Base-by-base conservation (phyloP, 2,888 invertebrate species). In the Operophtera brumata region DNA sequence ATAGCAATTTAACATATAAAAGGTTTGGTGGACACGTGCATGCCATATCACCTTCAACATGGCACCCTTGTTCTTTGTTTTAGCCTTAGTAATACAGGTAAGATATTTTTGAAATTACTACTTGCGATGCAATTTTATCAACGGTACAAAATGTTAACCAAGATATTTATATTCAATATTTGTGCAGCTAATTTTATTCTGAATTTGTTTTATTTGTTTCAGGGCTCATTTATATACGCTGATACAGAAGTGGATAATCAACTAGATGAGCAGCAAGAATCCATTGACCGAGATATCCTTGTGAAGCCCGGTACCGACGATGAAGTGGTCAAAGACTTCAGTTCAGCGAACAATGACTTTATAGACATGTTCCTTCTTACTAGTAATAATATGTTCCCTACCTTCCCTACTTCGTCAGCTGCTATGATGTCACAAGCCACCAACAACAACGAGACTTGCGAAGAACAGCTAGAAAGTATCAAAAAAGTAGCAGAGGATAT, bases 71-170 rank as follows among this genome's bases (percentile, higher is more conserved):
- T 78, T 78, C 73, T 67, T 86, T 65, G 65, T 83, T 64, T 61
- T 88, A 67, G 80, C 77, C 53, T 66, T 87, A 65, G 64, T 83
- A 39, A 65, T 83, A 55, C 86, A 87, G 87, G 88, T 87, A 82
- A 81, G 46, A 54, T 52, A 51, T 41, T 52, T 46, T 37, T 46
- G 47, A 35, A 36, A 37, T 13, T 42, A 39, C 25, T 42, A 39
- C 25, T 54, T 28, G 13, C 2, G 9, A 28, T 13, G 39, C 6
- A 37, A 12, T 13, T 36, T 13, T 36, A 13, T 11, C n/a, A 32
- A 10, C 10, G 32, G 6, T 5, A 34, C 11, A 11, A 11, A 4
- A 34, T 34, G 4, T 11, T 11, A 34, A 11, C n/a, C 6, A 34
- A n/a, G n/a, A 34, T n/a, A n/a, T 32, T 32, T 10, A 30, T 30